phyloP scores from a whole-genome alignment of 37 sponge, comb jelly and placozoan genomes.

The Beroe ovata region DNA sequence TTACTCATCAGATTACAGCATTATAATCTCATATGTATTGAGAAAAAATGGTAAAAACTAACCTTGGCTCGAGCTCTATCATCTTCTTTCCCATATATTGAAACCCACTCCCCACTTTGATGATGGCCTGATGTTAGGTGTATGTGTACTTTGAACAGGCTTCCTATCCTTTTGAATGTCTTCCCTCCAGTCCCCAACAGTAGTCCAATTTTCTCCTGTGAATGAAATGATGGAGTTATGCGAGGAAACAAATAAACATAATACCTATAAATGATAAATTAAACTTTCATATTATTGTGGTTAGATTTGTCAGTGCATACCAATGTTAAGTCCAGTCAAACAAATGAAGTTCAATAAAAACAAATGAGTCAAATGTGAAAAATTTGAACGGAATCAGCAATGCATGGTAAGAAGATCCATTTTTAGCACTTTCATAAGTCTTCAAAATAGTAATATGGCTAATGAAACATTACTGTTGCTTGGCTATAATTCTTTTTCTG shows the following conservation, averaged over 20 bases:
- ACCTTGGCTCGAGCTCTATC: constrained; percentile 48
- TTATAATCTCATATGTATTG: too few relatives aligned
- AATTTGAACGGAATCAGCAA: too few relatives aligned
- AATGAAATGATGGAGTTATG: too few relatives aligned
- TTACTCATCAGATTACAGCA: too few relatives aligned
- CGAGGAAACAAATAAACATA: background rate
- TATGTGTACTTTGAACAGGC: constrained; percentile 61
- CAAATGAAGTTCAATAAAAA: too few relatives aligned
- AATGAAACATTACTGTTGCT: constrained; percentile 7
- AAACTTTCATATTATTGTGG: too few relatives aligned
- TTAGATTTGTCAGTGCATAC: too few relatives aligned
- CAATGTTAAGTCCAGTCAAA: too few relatives aligned
- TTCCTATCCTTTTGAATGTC: constrained; percentile 57
- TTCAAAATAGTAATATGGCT: background rate
- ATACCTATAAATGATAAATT: background rate
- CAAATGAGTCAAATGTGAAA: too few relatives aligned
- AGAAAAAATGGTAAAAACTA: too few relatives aligned
- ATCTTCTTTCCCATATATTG: constrained; percentile 56
- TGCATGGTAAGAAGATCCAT: too few relatives aligned
- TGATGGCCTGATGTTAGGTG: constrained; percentile 59
- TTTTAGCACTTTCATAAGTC: background rate
- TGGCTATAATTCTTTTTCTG: too few relatives aligned
- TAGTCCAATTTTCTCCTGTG: constrained; percentile 57
- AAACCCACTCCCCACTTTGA: constrained; percentile 56
- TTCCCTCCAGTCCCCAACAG: constrained; percentile 65